A percentile compares a stretch with the other conserved stretches of the same genome.
These are phyloP conservation scores for Pseudonaja textilis DNA, from an alignment of 2,113 vertebrate genomes.

Conservation along the genomic window DNA sequence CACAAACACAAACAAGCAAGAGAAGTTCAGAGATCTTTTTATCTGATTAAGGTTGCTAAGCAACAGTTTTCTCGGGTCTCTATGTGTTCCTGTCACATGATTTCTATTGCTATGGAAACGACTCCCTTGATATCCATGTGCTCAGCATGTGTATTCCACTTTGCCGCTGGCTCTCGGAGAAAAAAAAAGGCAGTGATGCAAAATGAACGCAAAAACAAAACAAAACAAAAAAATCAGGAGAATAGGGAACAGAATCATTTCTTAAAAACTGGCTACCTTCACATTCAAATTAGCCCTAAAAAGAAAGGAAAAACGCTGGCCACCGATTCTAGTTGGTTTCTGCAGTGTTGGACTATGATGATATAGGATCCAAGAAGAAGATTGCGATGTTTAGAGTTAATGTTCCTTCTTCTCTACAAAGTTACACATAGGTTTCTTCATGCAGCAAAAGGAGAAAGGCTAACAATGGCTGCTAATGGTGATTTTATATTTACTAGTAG, in stretches of 20 bases:
- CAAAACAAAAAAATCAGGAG: not conserved
- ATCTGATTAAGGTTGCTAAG: constrained; percentile 47
- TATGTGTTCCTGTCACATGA: constrained; percentile 53
- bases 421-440: not conserved
- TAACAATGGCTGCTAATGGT: not conserved
- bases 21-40: constrained; percentile 24
- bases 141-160: constrained; percentile 54
- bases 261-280: not conserved
- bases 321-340: not conserved
- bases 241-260: constrained; percentile 1
- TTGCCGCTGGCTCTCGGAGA: constrained; percentile 46
- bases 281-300: not conserved
- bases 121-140: constrained; percentile 57
- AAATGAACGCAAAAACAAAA: not conserved
- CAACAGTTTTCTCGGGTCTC: constrained; percentile 38
- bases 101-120: constrained; percentile 42
- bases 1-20: constrained; percentile 13
- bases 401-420: not conserved
- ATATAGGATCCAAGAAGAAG: not conserved
- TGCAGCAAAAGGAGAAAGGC: not conserved
- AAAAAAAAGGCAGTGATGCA: not conserved
- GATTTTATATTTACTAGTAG: not conserved
- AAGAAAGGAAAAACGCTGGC: not conserved
- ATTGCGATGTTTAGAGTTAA: not conserved
- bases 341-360: not conserved